Evolutionary conservation across 2,888 invertebrate genomes (phyloP), one percentile per base, ranked within the genome.

Genomic region (Leucoma salicis): DNA sequence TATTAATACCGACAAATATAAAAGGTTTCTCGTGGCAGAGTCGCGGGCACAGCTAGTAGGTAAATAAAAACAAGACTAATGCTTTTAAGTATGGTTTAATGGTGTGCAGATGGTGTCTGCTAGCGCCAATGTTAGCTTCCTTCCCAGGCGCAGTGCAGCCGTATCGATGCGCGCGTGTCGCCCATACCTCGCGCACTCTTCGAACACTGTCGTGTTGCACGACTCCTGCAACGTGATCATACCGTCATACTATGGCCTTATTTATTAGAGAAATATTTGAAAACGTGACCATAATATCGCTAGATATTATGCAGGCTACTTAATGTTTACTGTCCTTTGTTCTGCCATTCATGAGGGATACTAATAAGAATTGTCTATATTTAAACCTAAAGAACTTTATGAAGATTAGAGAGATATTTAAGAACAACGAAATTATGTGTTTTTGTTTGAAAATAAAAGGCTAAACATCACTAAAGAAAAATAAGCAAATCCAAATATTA

Each of bases 141-240:
- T 57, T 16, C 74, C 66, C 46, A 90, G 68, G 37, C 81, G 78
- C 52, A 80, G 62, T 32, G 89, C 86, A 0, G 81, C 53, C 45
- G 68, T 71, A 68, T 90, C 90, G 48, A 79, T 37, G 40, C 78
- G 79, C 41, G 79, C 77, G 43, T 74, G 71, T 35, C 63, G 62
- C 6, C 73, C 66, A 63, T 90, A 90, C 55, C 61, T 60, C 39
- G 69, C 74, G 57, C 90, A 90, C 49, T 90, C 88, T 24, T 61
- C 65, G 52, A 89, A 74, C 66, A 90, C 66, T 27, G 84, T 87
- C 52, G 78, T 69, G 70, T 90, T 87, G 78, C 90, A 90, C 63
- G 84, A 78, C 59, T 84, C 83, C 89, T 89, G 80, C 37, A 54
- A 62, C 63, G 54, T 57, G 56, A 62, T 53, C 53, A 51, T 58